Base-by-base conservation (phyloP, 1,140 invertebrate species). In the Globodera rostochiensis region DNA sequence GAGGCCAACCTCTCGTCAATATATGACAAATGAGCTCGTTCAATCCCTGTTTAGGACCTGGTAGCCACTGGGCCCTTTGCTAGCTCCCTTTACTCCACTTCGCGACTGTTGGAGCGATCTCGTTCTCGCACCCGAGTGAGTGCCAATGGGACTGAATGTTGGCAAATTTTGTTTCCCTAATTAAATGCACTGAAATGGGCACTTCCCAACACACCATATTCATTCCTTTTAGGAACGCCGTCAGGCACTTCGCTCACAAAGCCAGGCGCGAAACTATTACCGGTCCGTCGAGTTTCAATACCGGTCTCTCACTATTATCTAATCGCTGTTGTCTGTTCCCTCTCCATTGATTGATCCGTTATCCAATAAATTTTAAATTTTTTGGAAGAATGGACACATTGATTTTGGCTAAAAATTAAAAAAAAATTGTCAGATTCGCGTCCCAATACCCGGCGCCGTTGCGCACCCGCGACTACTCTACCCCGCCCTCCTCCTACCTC, bases 381-480 rank as follows among this genome's bases (percentile, higher is more conserved):
- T 36, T 36, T 36, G 36, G 36, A 36, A 36, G 3, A 36, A 36
- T 36, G 36, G 36, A 36, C 36, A 36, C 36, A 36, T 1, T 36
- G 36, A 36, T 36, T 36, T 36, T 36, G 36, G 36, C 36, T 36
- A 36, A 36, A 36, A 36, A 3, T 36, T 25, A 25, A 25, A 1
- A 36, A 36, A 36, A 36, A 36, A 36, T 57, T 74, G 82, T 47
- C 67, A 88, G 87, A 67, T 89, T 85, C 70, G 60, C 85, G 19
- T 82, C 84, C n/a, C 82, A 88, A 75, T 84, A 77, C 25, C 87
- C 88, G 21, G 84, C 88, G 6, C 88, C 88, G 69, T 71, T 86
- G 25, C 87, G 89, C 64, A 84, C 84, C 67, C 86, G 88, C 69
- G 88, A 89, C 21, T 89, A 89, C 80, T 83, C 80, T 15, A 89